These are phyloP conservation scores for Entelurus aequoreus DNA, from an alignment of 2,113 vertebrate genomes.

Conservation along the genomic window DNA sequence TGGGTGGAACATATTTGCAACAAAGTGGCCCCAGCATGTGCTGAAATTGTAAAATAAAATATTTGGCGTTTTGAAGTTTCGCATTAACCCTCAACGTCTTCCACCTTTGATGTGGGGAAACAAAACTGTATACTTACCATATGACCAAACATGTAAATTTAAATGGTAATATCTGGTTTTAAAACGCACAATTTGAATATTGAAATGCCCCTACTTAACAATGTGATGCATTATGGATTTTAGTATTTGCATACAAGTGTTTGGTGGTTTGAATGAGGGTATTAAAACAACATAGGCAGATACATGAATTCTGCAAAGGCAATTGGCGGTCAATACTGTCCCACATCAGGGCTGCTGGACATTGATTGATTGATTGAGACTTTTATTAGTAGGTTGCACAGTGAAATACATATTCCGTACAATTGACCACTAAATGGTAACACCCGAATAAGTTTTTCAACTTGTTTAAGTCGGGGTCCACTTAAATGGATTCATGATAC, in stretches of 20 bases:
- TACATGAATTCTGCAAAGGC: not conserved
- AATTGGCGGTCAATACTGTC: too few relatives aligned
- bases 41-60: slow-evolving; percentile 27
- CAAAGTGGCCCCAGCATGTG: slow-evolving; percentile 38
- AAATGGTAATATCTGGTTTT: slow-evolving; percentile 66
- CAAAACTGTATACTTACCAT: slow-evolving; percentile 34
- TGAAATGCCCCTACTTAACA: slow-evolving; percentile 73
- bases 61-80: slow-evolving; percentile 6
- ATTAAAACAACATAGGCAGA: slow-evolving; percentile 17
- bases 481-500: too few relatives aligned
- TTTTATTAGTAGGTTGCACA: too few relatives aligned
- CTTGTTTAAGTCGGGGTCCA: too few relatives aligned
- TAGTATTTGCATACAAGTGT: slow-evolving; percentile 72
- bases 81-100: slow-evolving; percentile 15
- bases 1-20: slow-evolving; percentile 49
- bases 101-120: slow-evolving; percentile 18
- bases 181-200: slow-evolving; percentile 72
- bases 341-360: too few relatives aligned
- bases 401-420: too few relatives aligned
- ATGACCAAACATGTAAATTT: slow-evolving; percentile 62
- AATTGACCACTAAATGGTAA: too few relatives aligned
- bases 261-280: slow-evolving; percentile 49
- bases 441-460: too few relatives aligned
- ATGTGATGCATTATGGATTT: slow-evolving; percentile 57
- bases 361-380: too few relatives aligned